Evolutionary conservation across 1,140 invertebrate species (phyloP).

Genomic region (Wiebesia pumilae): DNA sequence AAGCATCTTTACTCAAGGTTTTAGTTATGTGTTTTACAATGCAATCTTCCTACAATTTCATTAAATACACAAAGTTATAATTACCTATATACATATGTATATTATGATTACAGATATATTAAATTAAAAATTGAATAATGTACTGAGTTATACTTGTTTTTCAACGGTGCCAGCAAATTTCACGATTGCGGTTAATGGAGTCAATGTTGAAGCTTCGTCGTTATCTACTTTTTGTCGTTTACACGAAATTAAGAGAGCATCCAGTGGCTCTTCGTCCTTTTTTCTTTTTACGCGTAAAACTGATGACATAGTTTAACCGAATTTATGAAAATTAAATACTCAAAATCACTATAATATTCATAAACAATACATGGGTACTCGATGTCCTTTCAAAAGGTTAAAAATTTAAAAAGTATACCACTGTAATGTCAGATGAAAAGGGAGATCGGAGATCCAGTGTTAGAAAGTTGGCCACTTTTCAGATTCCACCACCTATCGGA

Average conservation of each 20-base stretch:
- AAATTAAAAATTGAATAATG: not conserved
- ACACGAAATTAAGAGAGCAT: constrained; percentile 76
- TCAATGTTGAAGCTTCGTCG: constrained; percentile 59
- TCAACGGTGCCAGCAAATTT: constrained; percentile 78
- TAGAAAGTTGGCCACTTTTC: too few relatives aligned
- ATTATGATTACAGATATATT: not conserved
- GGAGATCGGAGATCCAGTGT: too few relatives aligned
- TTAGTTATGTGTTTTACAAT: constrained; percentile 67
- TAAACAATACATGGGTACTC: too few relatives aligned
- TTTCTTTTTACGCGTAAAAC: constrained; percentile 77
- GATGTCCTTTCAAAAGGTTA: constrained; percentile 11
- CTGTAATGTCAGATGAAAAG: too few relatives aligned
- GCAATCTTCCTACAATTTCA: constrained; percentile 68
- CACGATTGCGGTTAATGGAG: constrained; percentile 71
- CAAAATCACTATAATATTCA: too few relatives aligned
- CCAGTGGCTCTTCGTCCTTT: constrained; percentile 76
- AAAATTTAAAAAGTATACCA: not conserved
- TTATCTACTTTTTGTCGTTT: constrained; percentile 73
- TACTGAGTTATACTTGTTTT: constrained; percentile 62
- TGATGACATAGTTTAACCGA: constrained; percentile 73
- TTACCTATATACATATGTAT: too few relatives aligned
- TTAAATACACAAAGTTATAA: not conserved
- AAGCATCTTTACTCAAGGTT: constrained; percentile 60
- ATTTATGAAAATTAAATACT: not conserved
- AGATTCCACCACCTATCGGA: too few relatives aligned